Percentiles rank a stretch among this genome's conserved stretches.
Evolutionary conservation across 2,888 invertebrate genomes (phyloP).

Genomic region (Noctua janthina): DNA sequence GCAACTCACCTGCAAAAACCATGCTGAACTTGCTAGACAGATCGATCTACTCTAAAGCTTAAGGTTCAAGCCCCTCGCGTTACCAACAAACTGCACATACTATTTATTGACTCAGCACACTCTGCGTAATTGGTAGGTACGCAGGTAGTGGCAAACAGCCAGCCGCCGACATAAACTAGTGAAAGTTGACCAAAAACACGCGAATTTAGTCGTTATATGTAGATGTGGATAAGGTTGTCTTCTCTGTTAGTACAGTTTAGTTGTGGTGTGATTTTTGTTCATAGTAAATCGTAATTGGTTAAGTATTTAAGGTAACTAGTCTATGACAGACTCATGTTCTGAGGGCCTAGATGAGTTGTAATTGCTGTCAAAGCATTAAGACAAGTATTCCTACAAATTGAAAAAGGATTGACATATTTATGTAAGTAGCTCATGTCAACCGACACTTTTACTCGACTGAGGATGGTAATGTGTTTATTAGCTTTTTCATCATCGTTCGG

Average conservation of each 20-base stretch:
- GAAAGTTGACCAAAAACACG: conserved; percentile 56
- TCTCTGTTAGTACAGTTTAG: not conserved
- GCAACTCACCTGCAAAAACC: not conserved
- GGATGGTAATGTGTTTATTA: too few relatives aligned
- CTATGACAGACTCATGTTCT: too few relatives aligned
- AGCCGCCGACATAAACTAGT: conserved; percentile 56
- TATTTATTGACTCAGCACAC: conserved; percentile 60
- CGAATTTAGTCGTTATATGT: not conserved
- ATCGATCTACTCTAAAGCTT: conserved; percentile 36
- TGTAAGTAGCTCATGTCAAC: not conserved
- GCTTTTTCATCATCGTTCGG: not conserved
- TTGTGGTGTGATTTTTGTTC: not conserved
- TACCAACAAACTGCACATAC: conserved; percentile 49
- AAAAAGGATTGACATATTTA: not conserved
- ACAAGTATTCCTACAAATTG: not conserved
- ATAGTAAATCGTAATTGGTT: not conserved
- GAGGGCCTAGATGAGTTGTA: not conserved
- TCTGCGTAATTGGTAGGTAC: conserved; percentile 60
- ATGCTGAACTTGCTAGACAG: conserved; percentile 34
- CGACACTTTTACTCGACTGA: not conserved
- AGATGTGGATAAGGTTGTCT: not conserved
- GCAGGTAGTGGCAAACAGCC: conserved; percentile 58
- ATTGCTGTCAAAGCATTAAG: not conserved
- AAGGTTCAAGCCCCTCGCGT: conserved; percentile 23
- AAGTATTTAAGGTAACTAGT: not conserved